Percentiles rank a stretch among this genome's conserved stretches.
These are phyloP conservation scores for Gymnocypris eckloni DNA, from an alignment of 2,797 vertebrate species.

Conservation along the genomic window DNA sequence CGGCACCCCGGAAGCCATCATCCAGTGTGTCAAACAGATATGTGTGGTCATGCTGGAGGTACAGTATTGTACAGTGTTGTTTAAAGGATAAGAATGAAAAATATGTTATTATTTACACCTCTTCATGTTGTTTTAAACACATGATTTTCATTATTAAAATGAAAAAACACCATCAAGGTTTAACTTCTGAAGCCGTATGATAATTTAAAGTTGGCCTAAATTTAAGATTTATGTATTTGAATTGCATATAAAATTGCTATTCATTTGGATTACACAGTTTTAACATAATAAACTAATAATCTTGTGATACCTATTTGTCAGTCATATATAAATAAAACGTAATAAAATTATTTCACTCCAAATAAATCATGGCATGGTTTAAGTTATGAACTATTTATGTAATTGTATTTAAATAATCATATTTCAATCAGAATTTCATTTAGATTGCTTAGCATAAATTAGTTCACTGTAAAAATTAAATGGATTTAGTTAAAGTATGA, in stretches of 20 bases:
- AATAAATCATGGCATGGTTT: neutral
- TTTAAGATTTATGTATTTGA: neutral
- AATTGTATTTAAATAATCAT: neutral
- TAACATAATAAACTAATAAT: neutral
- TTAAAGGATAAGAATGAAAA: neutral
- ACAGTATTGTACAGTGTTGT: conserved; percentile 68
- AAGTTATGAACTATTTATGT: neutral
- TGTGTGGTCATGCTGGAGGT: conserved; percentile 99
- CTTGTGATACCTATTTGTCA: neutral
- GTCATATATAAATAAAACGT: neutral
- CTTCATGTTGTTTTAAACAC: neutral
- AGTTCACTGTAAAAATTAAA: neutral
- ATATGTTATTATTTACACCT: neutral
- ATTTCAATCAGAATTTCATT: neutral
- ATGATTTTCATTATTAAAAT: neutral
- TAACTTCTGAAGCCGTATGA: neutral
- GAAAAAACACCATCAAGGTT: neutral
- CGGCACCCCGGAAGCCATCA: conserved; percentile 96
- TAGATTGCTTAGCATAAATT: neutral
- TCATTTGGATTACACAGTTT: neutral
- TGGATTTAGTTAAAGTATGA: neutral
- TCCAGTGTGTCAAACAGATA: conserved; percentile 98
- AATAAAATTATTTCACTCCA: neutral
- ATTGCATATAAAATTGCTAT: neutral
- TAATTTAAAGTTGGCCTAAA: neutral